Conservation (phyloP, 1,140 invertebrate genomes). For the Apis cerana region DNA sequence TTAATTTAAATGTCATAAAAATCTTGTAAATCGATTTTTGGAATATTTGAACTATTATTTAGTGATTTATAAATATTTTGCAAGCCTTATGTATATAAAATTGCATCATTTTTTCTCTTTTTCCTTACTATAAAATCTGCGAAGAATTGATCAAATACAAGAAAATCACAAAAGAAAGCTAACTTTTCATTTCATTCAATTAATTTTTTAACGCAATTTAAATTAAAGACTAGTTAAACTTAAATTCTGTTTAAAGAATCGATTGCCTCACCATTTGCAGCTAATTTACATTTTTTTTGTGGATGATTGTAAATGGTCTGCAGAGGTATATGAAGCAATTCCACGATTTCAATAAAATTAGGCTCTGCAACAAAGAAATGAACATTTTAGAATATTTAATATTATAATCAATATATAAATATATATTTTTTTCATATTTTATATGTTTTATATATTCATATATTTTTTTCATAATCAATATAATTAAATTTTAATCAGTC, state of each 20-base stretch:
- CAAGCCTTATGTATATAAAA: constrained; percentile 41
- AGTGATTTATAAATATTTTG: constrained; percentile 38
- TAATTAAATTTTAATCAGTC: too few species aligned
- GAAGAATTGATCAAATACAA: constrained; percentile 45
- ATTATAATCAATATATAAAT: neutral
- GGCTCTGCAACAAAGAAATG: constrained; percentile 84
- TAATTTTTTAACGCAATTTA: constrained; percentile 63
- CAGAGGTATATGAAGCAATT: constrained; percentile 92
- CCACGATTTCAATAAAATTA: constrained; percentile 91
- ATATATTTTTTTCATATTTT: too few species aligned
- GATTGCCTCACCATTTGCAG: constrained; percentile 78
- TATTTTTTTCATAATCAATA: too few species aligned
- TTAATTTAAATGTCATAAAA: constrained; percentile 41
- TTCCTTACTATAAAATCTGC: constrained; percentile 40
- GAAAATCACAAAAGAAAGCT: constrained; percentile 54
- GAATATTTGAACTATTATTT: constrained; percentile 23
- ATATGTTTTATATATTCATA: too few species aligned
- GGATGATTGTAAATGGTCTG: constrained; percentile 86
- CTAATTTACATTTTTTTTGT: constrained; percentile 77
- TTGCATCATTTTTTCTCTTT: constrained; percentile 30
- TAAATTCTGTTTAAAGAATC: constrained; percentile 67
- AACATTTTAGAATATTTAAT: neutral
- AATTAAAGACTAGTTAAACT: constrained; percentile 66
- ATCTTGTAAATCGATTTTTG: constrained; percentile 4
- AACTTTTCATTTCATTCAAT: constrained; percentile 53